Conservation (phyloP, 2,888 invertebrate species). For the Dorcus hopei region DNA sequence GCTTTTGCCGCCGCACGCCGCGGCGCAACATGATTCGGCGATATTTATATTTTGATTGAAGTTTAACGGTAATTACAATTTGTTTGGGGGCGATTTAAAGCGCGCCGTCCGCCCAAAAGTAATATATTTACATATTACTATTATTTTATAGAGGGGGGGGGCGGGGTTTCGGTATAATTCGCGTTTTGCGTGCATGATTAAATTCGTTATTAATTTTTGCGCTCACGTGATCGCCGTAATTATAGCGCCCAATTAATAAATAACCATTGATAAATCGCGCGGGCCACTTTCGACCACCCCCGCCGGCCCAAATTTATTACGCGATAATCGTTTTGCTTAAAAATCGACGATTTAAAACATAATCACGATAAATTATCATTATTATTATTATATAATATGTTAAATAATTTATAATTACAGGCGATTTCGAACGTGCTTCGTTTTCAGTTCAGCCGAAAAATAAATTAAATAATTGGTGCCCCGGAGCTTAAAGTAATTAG, state of each 20-base stretch:
- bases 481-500: no score
- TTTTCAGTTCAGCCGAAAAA: no score
- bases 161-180: neutral
- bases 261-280: neutral
- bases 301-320: neutral
- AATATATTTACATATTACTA: slow-evolving; percentile 2
- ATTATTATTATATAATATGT: no score
- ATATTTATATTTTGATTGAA: neutral
- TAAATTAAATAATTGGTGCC: no score
- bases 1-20: no score
- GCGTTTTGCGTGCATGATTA: neutral
- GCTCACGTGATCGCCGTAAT: neutral
- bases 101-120: neutral
- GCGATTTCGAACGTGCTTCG: no score
- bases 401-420: no score
- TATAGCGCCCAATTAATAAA: neutral
- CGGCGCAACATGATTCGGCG: no score
- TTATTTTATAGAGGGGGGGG: neutral
- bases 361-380: no score
- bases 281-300: neutral
- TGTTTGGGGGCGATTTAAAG: neutral
- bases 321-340: neutral
- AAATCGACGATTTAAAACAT: neutral
- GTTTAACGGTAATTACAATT: slow-evolving; percentile 1
- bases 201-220: slow-evolving; percentile 1